Evolutionary conservation across 2,888 invertebrate genomes (phyloP), one percentile per base, ranked within the genome.

Genomic region (Nemotelus nigrinus): DNA sequence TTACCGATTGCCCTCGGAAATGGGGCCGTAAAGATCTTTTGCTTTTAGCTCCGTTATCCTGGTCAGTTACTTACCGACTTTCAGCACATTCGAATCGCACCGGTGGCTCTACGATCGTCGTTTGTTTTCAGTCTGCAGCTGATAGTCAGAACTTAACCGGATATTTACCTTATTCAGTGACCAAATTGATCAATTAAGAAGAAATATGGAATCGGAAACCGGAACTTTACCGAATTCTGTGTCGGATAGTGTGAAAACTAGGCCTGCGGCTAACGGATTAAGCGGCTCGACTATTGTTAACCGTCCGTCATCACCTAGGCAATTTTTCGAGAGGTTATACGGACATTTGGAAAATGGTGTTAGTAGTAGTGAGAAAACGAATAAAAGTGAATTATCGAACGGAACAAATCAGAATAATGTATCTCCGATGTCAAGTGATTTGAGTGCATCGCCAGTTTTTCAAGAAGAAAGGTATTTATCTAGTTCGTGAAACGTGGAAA

Each of bases 301-400:
- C 80, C 88, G 90, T 41, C 94, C 94, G 0, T 94, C 94, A 7
- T 93, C 94, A 0, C 94, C 94, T 77, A 89, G 94, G 47, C 92
- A 93, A 83, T 95, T 95, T 86, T 95, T 95, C 84, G 93, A 93
- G 71, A 89, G 93, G 77, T 88, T 95, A 58, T 95, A 95, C 83
- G 95, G 94, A 0, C 92, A 94, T 82, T 88, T 94, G n/a, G 94
- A 94, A 81, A 81, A 82, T 57, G 65, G 64, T 39, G 50, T 53
- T 65, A 60, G 63, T 63, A 25, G 25, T 25, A 25, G 25, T 25
- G 72, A 77, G 44, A 58, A 65, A 71, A 67, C 10, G 64, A 57
- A 77, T 48, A 63, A 74, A 48, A 71, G 63, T 64, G 72, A 76
- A 75, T 48, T 41, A 41, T 70, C 41, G n/a, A 45, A 45, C 44